Evolutionary conservation across 23 tunicate genomes (phyloP).

Genomic region (Oikopleura dioica): DNA sequence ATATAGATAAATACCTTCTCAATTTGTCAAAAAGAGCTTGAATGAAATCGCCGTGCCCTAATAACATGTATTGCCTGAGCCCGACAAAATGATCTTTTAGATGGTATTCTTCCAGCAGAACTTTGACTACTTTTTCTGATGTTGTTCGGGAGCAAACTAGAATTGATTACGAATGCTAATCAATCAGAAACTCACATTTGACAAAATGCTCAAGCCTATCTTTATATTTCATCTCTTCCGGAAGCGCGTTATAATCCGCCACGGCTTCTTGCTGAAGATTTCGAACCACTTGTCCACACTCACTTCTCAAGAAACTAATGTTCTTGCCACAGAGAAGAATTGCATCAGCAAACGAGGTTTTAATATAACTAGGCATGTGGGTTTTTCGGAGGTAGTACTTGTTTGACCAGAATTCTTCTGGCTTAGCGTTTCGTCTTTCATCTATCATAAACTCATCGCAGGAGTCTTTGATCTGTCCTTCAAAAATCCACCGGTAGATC

Average conservation of each 20-base stretch:
- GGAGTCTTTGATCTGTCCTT: no score
- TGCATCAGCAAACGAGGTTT: conserved; percentile 41
- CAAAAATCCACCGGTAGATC: no score
- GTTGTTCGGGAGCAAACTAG: conserved; percentile 38
- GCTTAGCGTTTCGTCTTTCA: no score
- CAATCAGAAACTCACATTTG: no score
- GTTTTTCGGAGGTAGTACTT: conserved; percentile 37
- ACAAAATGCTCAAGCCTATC: no score
- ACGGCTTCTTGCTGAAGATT: not conserved
- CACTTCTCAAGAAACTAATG: conserved; percentile 53
- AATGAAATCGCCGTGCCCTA: conserved; percentile 89
- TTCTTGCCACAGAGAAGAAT: conserved; percentile 78
- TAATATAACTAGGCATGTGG: conserved; percentile 58
- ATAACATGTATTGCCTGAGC: conserved; percentile 42
- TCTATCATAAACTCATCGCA: no score
- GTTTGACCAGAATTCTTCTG: conserved; percentile 61
- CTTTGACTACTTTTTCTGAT: conserved; percentile 27
- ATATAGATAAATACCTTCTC: no score
- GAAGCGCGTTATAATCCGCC: no score
- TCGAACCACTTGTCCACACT: conserved; percentile 16
- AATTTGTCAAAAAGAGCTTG: conserved; percentile 48
- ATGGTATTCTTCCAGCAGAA: conserved; percentile 39
- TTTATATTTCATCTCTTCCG: not conserved
- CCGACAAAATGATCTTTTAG: conserved; percentile 42
- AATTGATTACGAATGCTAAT: no score